phyloP scores from a whole-genome alignment of 1,140 invertebrate genomes.

The Drosophila saltans region DNA sequence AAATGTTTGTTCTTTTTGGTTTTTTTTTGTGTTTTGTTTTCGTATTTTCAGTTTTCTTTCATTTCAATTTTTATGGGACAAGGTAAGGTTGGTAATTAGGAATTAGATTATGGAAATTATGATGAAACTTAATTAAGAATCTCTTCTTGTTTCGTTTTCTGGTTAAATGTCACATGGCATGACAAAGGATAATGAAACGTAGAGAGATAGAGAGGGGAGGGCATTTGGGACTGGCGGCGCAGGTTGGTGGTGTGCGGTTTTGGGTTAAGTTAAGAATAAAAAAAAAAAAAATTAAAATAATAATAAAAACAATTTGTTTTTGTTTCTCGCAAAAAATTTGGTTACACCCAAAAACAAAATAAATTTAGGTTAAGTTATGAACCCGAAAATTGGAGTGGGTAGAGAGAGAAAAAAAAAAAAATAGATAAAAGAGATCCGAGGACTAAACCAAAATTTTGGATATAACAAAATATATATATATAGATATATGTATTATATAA shows the following conservation, averaged over 20 bases:
- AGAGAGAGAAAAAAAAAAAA: neutral
- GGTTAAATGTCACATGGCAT: neutral
- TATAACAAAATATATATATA: slow-evolving; percentile 19
- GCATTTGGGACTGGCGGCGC: neutral
- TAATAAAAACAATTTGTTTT: slow-evolving; percentile 13
- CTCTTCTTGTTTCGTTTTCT: neutral
- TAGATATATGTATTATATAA: slow-evolving; percentile 41
- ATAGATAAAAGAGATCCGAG: neutral
- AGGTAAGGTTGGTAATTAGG: neutral
- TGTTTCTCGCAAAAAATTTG: slow-evolving; percentile 67
- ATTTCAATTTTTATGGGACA: neutral
- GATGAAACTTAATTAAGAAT: neutral
- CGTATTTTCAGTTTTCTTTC: slow-evolving; percentile 16
- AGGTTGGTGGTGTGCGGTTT: neutral
- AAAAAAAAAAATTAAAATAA: slow-evolving; percentile 15
- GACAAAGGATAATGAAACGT: slow-evolving; percentile 8
- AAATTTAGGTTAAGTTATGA: slow-evolving; percentile 7
- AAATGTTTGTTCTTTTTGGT: slow-evolving; percentile 50
- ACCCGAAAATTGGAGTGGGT: neutral
- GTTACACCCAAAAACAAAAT: slow-evolving; percentile 75
- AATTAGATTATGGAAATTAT: neutral
- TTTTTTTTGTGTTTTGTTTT: slow-evolving; percentile 40
- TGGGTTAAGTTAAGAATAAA: slow-evolving; percentile 13
- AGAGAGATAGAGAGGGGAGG: neutral
- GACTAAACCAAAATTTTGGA: slow-evolving; percentile 22